Evolutionary conservation across 2,113 vertebrate species (phyloP), one percentile per base, ranked within the genome.

Genomic region (Rhodinocichla rosea): DNA sequence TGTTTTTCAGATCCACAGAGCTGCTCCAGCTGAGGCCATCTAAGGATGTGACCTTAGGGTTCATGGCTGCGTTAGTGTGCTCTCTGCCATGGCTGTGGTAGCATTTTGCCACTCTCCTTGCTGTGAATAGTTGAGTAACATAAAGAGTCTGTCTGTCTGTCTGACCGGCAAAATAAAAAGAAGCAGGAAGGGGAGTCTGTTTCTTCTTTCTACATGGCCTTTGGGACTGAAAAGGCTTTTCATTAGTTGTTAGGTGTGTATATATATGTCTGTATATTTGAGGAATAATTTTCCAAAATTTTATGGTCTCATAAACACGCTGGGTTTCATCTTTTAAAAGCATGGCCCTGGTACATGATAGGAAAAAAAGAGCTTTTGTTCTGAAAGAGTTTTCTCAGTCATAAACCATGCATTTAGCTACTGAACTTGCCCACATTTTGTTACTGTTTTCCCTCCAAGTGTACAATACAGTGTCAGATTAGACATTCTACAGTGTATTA

Each of bases 391-490:
- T 95, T 96, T 86, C 95, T 95, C 76, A 74, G 74, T 63, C 59
- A 24, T 96, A 96, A 97, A 92, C 94, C 87, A 73, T 94, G 87
- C 87, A 80, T 97, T 96, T 90, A 96, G 92, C 92, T 96, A 97
- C 93, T 89, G 95, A 88, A 96, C 92, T 91, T 96, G 91, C 82
- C 91, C 87, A 97, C 85, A 93, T 92, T 88, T 97, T 95, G 92
- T 95, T 96, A 95, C 90, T 76, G 69, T 93, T 96, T 95, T 93
- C 77, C 59, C 74, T 97, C 95, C 76, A 89, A 93, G 93, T 96
- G 89, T 95, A 93, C 65, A 93, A 94, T 95, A 93, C 81, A 92
- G 82, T 95, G 90, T 95, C 95, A 97, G 86, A 95, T 95, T 94
- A 95, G 92, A 97, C 96, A 95, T 95, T 97, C 92, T 95, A 79